A percentile compares a stretch with the other conserved stretches of the same genome.
These are phyloP conservation scores for Tiliacea aurago DNA, from an alignment of 2,888 invertebrate species.

Conservation along the genomic window DNA sequence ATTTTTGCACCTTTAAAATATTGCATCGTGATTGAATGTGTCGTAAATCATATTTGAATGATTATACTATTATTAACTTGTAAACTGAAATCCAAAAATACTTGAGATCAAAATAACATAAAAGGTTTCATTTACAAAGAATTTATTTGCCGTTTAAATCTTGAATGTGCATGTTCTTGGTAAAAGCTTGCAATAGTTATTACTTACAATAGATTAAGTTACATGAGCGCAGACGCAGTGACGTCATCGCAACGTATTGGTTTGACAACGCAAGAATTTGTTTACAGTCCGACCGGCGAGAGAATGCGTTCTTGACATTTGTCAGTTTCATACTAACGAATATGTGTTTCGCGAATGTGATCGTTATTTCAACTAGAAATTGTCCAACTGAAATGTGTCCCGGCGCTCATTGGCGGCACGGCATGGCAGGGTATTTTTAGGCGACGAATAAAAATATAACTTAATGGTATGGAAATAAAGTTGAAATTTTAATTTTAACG, in stretches of 20 bases:
- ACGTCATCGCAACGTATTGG: background rate
- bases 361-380: too few species aligned
- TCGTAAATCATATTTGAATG: slow-evolving; percentile 26
- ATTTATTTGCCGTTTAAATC: background rate
- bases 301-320: too few species aligned
- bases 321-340: too few species aligned
- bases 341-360: too few species aligned
- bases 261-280: background rate
- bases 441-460: too few species aligned
- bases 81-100: background rate
- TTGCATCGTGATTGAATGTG: slow-evolving; percentile 39
- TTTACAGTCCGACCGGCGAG: background rate
- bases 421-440: too few species aligned
- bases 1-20: slow-evolving; percentile 58
- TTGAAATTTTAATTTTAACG: too few species aligned
- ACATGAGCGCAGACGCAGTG: background rate
- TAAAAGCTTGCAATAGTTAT: background rate
- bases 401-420: too few species aligned
- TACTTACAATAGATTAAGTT: background rate
- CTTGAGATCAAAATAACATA: slow-evolving; percentile 10
- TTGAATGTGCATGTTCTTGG: background rate
- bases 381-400: too few species aligned
- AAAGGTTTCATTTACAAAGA: background rate
- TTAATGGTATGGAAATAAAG: too few species aligned
- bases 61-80: slow-evolving; percentile 11